These are phyloP conservation scores for Halcyon chelicuti DNA, from an alignment of 2,797 vertebrate species.

Conservation along the genomic window DNA sequence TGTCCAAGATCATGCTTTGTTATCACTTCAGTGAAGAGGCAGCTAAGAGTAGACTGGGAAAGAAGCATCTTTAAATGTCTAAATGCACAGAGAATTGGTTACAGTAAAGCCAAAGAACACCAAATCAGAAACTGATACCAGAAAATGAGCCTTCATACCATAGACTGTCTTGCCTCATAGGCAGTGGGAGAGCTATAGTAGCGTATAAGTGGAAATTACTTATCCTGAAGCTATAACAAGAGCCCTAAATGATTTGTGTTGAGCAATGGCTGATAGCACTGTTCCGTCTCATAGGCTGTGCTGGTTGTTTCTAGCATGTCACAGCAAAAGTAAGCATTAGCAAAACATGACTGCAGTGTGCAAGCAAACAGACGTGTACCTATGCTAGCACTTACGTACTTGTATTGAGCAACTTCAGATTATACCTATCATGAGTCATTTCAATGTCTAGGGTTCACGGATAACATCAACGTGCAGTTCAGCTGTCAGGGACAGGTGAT, in stretches of 20 bases:
- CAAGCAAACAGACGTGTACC: background rate
- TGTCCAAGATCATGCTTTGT: background rate
- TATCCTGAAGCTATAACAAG: background rate
- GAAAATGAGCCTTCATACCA: background rate
- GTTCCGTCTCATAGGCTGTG: background rate
- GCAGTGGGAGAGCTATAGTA: background rate
- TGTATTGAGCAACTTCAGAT: background rate
- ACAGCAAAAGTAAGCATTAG: background rate
- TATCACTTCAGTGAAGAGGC: background rate
- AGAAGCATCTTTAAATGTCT: background rate
- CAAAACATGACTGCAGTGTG: background rate
- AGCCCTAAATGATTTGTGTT: background rate
- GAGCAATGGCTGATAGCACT: background rate
- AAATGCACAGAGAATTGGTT: background rate
- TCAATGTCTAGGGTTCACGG: background rate
- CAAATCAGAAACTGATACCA: background rate
- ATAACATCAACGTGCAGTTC: background rate
- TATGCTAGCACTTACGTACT: accelerated
- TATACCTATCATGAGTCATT: background rate
- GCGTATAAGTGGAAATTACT: background rate
- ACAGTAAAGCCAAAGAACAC: background rate
- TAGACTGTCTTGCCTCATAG: background rate
- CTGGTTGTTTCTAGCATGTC: background rate
- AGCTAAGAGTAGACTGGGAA: background rate
- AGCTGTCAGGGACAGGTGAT: background rate